Percentiles rank a stretch among this genome's conserved stretches.
These are phyloP conservation scores for Sciaenops ocellatus DNA, from an alignment of 2,797 vertebrate genomes.

Conservation along the genomic window DNA sequence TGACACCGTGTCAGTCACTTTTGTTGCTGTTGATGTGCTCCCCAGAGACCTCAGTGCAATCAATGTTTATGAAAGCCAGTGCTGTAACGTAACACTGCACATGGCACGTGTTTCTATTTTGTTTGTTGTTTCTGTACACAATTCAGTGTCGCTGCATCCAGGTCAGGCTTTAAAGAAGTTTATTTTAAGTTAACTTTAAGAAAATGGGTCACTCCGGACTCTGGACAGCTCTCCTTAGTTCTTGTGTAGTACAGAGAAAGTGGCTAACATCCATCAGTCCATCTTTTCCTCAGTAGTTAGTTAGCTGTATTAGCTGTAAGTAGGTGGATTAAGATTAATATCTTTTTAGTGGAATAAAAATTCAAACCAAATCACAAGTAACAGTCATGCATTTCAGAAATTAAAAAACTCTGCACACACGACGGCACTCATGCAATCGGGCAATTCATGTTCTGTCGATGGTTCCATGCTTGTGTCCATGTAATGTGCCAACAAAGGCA, in stretches of 20 bases:
- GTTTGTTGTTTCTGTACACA: background rate
- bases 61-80: background rate
- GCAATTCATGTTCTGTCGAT: background rate
- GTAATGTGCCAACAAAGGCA: background rate
- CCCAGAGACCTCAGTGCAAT: background rate
- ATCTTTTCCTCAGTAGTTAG: background rate
- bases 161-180: slow-evolving; percentile 20
- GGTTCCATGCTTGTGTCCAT: background rate
- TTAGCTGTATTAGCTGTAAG: background rate
- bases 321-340: background rate
- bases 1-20: background rate
- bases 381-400: background rate
- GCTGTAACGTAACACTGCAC: background rate
- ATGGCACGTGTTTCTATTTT: background rate
- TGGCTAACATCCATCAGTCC: background rate
- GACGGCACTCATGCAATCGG: too few relatives aligned
- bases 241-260: background rate
- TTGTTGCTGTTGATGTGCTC: background rate
- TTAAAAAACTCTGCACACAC: background rate
- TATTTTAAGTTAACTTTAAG: background rate
- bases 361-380: background rate
- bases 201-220: slow-evolving; percentile 18
- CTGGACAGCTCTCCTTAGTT: background rate
- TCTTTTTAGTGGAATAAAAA: background rate
- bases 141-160: background rate